Base-by-base conservation (phyloP, 92 coral and sea anemone species). In the Zoanthus sociatus region DNA sequence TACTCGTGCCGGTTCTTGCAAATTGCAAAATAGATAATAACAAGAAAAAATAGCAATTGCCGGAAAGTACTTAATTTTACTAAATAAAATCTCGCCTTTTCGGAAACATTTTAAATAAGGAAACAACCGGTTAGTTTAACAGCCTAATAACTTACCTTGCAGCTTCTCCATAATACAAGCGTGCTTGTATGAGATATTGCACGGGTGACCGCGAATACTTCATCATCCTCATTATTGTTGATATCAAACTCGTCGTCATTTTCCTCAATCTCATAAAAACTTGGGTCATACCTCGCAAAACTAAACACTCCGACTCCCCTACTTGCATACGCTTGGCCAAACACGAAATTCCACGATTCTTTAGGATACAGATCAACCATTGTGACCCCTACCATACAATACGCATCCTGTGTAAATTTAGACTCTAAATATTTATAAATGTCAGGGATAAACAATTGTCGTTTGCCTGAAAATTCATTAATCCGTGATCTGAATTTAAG, bases 241-340 rank as follows among this genome's bases (percentile, higher is more conserved):
- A 73, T 11, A 69, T 69, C 46, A 50, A 7, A 7, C 9, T 50
- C 55, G 55, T 69, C 46, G 7, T 69, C 74, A 69, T 83, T 50
- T 12, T 37, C 84, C 9, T 75, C 78, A 6, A 81, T 12, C 55
- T 91, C 88, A 64, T 86, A 82, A 53, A 92, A 92, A 26, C 83
- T 15, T 30, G 94, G 94, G 46, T 92, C 84, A 50, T 89, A 92
- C 53, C 94, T 79, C 10, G 94, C 94, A 89, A 89, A 92, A 56
- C 94, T 92, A 88, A 92, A 92, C 64, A 92, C 92, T 2, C 92
- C 94, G 9, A 92, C 86, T 30, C 92, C 94, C 42, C 31, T 77
- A 1, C 85, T 46, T 1, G 90, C 66, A 72, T 84, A 72, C 7
- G 94, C 94, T 71, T 92, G 90, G 47, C 94, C 94, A 71, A 92